A percentile compares a stretch with the other conserved stretches of the same genome.
phyloP scores from a whole-genome alignment of 1,140 invertebrate species.

The Paralvinella palmiformis region DNA sequence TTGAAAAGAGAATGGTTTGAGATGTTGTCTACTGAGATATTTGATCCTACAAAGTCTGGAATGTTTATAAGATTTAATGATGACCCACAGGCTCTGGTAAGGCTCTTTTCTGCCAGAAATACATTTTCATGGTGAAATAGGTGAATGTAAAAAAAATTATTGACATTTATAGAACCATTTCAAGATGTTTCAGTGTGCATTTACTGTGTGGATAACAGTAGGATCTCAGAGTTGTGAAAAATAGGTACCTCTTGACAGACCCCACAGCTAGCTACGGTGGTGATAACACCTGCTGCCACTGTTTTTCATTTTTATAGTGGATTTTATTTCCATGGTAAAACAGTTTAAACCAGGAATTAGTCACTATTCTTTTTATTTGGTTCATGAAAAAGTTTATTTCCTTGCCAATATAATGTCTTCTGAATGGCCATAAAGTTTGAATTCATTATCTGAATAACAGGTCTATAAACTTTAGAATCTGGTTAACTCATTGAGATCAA shows the following conservation, averaged over 20 bases:
- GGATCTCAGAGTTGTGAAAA: background rate
- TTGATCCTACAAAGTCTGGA: constrained; percentile 62
- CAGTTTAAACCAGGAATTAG: too few relatives aligned
- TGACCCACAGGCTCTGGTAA: constrained; percentile 54
- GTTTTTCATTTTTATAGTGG: too few relatives aligned
- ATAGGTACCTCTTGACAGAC: background rate
- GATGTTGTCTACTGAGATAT: constrained; percentile 74
- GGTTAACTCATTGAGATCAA: too few relatives aligned
- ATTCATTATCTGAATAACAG: too few relatives aligned
- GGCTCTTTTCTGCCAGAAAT: constrained; percentile 18
- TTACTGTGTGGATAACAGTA: background rate
- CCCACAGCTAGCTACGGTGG: too few relatives aligned
- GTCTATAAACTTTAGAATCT: too few relatives aligned
- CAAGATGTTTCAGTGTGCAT: background rate
- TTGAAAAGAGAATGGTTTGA: constrained; percentile 90
- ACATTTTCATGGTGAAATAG: background rate
- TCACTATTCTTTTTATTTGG: too few relatives aligned
- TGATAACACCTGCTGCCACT: too few relatives aligned
- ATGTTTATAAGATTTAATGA: constrained; percentile 81
- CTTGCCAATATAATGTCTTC: too few relatives aligned
- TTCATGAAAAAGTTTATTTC: too few relatives aligned
- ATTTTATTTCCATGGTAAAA: too few relatives aligned
- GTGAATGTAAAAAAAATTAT: background rate
- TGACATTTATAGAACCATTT: background rate
- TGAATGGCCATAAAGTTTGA: too few relatives aligned